Evolutionary conservation across 2,888 invertebrate genomes (phyloP).

Genomic region (Harpalus rufipes): DNA sequence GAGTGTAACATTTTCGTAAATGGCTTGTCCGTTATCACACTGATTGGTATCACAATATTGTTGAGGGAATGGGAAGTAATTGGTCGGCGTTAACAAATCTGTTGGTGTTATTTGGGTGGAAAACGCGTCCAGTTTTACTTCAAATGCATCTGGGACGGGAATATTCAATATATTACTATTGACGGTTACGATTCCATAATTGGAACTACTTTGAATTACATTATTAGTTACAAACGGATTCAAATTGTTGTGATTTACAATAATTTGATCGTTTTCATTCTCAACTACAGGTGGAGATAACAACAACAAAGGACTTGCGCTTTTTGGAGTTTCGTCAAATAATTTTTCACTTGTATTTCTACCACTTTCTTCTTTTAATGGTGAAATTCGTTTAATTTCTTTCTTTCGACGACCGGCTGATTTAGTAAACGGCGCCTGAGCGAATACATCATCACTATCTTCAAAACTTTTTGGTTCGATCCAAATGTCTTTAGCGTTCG

Average conservation of each 20-base stretch:
- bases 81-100: background rate
- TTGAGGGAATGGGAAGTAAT: constrained; percentile 31
- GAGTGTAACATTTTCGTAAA: constrained; percentile 71
- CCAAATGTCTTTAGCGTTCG: constrained; percentile 71
- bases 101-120: constrained; percentile 68
- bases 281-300: constrained; percentile 56
- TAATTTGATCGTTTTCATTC: constrained; percentile 52
- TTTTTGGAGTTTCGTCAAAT: constrained; percentile 65
- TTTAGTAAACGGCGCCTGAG: constrained; percentile 83
- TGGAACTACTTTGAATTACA: constrained; percentile 71
- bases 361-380: constrained; percentile 56
- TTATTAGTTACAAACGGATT: constrained; percentile 74
- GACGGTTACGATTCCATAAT: constrained; percentile 73
- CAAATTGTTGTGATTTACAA: constrained; percentile 66
- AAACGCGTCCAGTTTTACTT: constrained; percentile 72
- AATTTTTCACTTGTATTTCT: constrained; percentile 43
- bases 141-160: constrained; percentile 69
- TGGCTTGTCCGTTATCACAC: constrained; percentile 68
- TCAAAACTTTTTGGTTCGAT: constrained; percentile 75
- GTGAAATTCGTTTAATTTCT: constrained; percentile 42
- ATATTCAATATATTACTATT: constrained; percentile 73
- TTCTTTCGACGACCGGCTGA: constrained; percentile 69
- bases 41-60: constrained; percentile 58
- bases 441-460: constrained; percentile 83
- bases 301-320: constrained; percentile 65